Evolutionary conservation across 2,797 vertebrate genomes (phyloP).

Genomic region (Dermochelys coriacea): DNA sequence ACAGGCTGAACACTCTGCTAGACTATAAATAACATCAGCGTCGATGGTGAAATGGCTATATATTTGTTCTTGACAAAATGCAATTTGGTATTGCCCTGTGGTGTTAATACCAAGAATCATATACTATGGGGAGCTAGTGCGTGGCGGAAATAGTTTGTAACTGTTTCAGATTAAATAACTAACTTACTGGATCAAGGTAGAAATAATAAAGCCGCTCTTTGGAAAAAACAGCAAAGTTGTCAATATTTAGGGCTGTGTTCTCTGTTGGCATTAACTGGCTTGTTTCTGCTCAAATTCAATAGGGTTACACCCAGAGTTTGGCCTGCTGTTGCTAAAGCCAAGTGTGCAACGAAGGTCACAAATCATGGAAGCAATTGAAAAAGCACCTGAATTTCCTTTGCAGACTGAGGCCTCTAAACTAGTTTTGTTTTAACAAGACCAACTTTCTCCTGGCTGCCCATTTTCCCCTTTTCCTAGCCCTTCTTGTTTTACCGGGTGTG

Average conservation of each 20-base stretch:
- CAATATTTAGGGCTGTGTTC: background rate
- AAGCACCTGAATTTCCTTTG: background rate
- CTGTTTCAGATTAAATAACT: background rate
- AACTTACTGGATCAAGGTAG: background rate
- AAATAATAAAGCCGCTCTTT: background rate
- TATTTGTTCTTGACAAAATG: background rate
- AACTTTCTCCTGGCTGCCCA: background rate
- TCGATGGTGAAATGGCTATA: background rate
- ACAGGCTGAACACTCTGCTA: background rate
- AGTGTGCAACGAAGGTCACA: background rate
- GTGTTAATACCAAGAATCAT: background rate
- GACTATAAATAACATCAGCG: background rate
- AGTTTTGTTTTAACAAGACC: background rate
- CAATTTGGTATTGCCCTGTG: background rate
- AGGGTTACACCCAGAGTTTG: background rate
- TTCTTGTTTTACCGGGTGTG: background rate
- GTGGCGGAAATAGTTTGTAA: background rate
- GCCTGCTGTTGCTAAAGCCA: background rate
- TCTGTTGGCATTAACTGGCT: background rate
- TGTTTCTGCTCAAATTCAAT: background rate
- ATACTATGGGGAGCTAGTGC: background rate
- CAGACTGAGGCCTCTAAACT: background rate
- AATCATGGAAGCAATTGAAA: background rate
- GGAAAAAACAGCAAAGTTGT: background rate
- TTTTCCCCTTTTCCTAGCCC: background rate